Evolutionary conservation across 2,888 invertebrate genomes (phyloP).

Genomic region (Watsonalla binaria): DNA sequence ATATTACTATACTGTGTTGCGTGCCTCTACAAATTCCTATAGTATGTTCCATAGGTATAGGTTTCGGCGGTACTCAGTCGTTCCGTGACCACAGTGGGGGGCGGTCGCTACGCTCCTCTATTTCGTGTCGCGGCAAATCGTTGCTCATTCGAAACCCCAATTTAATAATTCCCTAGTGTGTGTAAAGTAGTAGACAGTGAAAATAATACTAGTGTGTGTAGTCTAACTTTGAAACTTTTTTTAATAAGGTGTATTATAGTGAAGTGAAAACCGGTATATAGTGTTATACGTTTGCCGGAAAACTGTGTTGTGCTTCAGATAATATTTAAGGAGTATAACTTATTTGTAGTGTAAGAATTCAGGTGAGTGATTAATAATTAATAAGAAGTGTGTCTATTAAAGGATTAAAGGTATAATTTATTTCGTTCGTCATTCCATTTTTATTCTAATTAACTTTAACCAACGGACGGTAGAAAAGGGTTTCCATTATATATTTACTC

Average conservation of each 20-base stretch:
- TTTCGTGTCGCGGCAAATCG: not conserved
- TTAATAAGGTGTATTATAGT: not conserved
- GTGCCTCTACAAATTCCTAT: not conserved
- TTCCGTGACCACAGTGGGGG: not conserved
- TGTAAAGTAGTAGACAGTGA: not conserved
- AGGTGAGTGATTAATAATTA: not conserved
- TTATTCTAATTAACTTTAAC: no score
- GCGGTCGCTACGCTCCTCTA: not conserved
- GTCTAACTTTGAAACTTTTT: not conserved
- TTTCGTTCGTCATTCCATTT: no score
- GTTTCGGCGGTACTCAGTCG: not conserved
- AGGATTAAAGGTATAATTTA: no score
- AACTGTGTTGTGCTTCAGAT: not conserved
- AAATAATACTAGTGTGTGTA: not conserved
- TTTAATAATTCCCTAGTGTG: not conserved
- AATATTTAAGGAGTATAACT: not conserved
- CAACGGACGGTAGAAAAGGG: no score
- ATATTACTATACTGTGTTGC: not conserved
- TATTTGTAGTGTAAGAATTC: no score
- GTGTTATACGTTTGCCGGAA: not conserved
- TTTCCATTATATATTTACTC: no score
- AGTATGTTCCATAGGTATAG: not conserved
- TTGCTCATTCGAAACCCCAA: not conserved
- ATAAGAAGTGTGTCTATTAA: no score
- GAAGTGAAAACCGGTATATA: not conserved